A percentile compares a stretch with the other conserved stretches of the same genome.
Evolutionary conservation across 2,888 invertebrate species (phyloP).

Genomic region (Campopleginae sp.): DNA sequence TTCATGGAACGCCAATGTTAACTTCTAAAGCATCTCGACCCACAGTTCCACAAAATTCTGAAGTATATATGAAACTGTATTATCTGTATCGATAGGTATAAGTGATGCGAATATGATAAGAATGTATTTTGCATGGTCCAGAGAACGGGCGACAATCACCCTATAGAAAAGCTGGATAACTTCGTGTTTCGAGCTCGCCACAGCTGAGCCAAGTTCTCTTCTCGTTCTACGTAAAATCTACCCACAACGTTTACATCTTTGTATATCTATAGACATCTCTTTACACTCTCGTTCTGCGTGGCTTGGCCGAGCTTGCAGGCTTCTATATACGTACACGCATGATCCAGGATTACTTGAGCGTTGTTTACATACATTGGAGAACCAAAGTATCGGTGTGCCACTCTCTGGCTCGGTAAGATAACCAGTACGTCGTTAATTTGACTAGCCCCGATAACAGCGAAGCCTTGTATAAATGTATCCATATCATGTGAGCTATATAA

Average conservation of each 20-base stretch:
- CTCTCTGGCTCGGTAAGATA: constrained; percentile 56
- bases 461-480: constrained; percentile 25
- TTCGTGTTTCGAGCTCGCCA: constrained; percentile 41
- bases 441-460: constrained; percentile 53
- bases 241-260: constrained; percentile 16
- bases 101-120: constrained; percentile 41
- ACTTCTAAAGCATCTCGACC: too few species aligned
- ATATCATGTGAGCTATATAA: constrained; percentile 15
- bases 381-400: constrained; percentile 44
- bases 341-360: constrained; percentile 34
- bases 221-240: constrained; percentile 26
- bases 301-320: constrained; percentile 3
- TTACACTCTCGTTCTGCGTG: constrained; percentile 2
- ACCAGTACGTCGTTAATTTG: constrained; percentile 68
- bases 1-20: too few species aligned
- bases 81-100: constrained; percentile 6
- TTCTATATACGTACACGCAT: constrained; percentile 21
- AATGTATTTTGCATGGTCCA: constrained; percentile 24
- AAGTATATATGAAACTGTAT: too few species aligned
- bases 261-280: background rate
- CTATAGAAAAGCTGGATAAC: constrained; percentile 58
- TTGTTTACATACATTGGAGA: constrained; percentile 10
- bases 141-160: constrained; percentile 52
- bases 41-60: too few species aligned
- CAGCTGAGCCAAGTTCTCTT: constrained; percentile 47